A percentile compares a stretch with the other conserved stretches of the same genome.
phyloP scores from a whole-genome alignment of 2,888 invertebrate species.

The Sipunculus nudus region DNA sequence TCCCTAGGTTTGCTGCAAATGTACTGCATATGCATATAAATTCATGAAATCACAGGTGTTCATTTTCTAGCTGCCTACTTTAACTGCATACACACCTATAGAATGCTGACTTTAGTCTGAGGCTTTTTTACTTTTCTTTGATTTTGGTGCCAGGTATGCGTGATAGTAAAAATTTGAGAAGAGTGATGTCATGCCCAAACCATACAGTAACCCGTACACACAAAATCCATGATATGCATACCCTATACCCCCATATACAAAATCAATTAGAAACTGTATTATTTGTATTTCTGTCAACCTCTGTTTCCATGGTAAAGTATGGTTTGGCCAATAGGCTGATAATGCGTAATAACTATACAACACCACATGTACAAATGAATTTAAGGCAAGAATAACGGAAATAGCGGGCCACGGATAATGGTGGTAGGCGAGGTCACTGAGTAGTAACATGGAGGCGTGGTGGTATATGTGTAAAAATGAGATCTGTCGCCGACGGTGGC shows the following conservation, averaged over 20 bases:
- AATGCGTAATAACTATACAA: conserved; percentile 61
- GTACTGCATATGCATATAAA: too few relatives aligned
- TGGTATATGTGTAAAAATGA: conserved; percentile 64
- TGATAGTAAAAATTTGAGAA: conserved; percentile 58
- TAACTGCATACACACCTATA: too few relatives aligned
- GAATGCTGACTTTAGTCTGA: too few relatives aligned
- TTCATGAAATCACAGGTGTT: too few relatives aligned
- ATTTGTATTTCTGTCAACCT: conserved; percentile 62
- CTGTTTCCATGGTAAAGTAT: conserved; percentile 58
- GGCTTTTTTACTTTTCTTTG: too few relatives aligned
- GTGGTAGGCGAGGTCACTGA: conserved; percentile 52
- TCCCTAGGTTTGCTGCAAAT: too few relatives aligned
- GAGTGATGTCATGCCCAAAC: conserved; percentile 54
- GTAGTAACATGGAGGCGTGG: conserved; percentile 61
- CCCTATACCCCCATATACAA: conserved; percentile 51
- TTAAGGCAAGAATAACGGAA: conserved; percentile 52
- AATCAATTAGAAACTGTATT: conserved; percentile 55
- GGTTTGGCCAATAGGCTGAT: conserved; percentile 47
- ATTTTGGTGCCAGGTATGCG: too few relatives aligned
- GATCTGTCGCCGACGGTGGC: conserved; percentile 59
- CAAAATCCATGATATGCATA: conserved; percentile 60
- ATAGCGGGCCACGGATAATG: conserved; percentile 58
- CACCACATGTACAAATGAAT: conserved; percentile 59
- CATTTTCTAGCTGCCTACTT: too few relatives aligned
- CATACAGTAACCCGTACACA: conserved; percentile 61